A percentile compares a stretch with the other conserved stretches of the same genome.
phyloP scores from a whole-genome alignment of 1,140 invertebrate species.

The Lucilia sericata region DNA sequence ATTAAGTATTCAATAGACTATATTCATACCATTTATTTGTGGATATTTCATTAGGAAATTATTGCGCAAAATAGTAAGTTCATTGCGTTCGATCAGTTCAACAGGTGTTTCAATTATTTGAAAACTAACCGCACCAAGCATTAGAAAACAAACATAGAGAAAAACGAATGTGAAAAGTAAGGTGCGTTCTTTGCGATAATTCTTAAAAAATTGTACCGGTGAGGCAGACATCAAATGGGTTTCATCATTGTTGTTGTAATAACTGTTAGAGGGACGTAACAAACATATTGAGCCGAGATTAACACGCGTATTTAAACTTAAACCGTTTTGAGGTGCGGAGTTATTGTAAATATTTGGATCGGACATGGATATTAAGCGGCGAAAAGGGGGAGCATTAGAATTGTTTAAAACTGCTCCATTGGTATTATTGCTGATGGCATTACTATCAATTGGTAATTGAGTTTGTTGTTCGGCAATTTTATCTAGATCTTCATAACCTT shows the following conservation, averaged over 20 bases:
- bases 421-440: neutral
- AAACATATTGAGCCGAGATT: constrained; percentile 44
- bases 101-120: constrained; percentile 79
- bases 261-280: constrained; percentile 7
- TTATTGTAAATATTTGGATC: constrained; percentile 31
- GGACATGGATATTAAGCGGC: constrained; percentile 5
- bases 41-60: constrained; percentile 73
- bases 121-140: constrained; percentile 82
- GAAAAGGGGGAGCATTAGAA: neutral
- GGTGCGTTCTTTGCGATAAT: neutral
- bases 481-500: constrained; percentile 20
- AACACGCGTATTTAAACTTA: constrained; percentile 42
- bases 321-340: neutral
- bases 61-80: constrained; percentile 70
- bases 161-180: constrained; percentile 68
- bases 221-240: neutral
- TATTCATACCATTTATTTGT: constrained; percentile 70
- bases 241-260: neutral
- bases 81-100: constrained; percentile 72
- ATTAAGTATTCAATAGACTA: neutral
- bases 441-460: neutral
- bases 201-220: neutral
- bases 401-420: neutral
- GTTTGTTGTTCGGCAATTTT: neutral
- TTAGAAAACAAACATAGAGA: constrained; percentile 79